phyloP scores from a whole-genome alignment of 2,888 invertebrate genomes.

The Pyrrhia umbra region DNA sequence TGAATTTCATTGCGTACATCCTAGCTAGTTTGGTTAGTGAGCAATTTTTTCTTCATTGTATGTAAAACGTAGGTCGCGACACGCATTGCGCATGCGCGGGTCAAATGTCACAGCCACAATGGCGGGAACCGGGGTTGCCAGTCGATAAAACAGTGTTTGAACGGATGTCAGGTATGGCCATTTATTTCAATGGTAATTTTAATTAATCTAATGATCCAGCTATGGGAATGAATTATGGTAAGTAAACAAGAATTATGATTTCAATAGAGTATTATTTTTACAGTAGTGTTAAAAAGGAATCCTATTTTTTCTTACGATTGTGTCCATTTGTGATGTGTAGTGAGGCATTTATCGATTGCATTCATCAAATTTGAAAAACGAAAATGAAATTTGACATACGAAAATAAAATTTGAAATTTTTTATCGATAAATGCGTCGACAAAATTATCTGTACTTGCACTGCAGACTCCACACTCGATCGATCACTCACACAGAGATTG shows the following conservation, averaged over 20 bases:
- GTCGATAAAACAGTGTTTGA: conserved; percentile 36
- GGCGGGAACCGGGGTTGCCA: conserved; percentile 59
- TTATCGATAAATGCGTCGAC: too few relatives aligned
- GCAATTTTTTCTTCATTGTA: conserved; percentile 82
- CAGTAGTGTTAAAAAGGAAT: neutral
- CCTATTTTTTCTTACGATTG: too few relatives aligned
- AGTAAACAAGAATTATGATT: too few relatives aligned
- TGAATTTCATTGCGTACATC: conserved; percentile 56
- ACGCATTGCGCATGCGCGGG: conserved; percentile 84
- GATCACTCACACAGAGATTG: too few relatives aligned
- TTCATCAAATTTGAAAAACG: too few relatives aligned
- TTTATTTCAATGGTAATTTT: conserved; percentile 22
- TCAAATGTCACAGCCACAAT: conserved; percentile 82
- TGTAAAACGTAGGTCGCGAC: conserved; percentile 85
- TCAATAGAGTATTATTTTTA: neutral
- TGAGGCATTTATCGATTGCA: too few relatives aligned
- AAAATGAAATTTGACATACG: too few relatives aligned
- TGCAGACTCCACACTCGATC: too few relatives aligned
- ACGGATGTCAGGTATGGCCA: conserved; percentile 32
- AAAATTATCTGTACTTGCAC: too few relatives aligned
- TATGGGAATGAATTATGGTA: neutral
- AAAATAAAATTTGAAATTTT: too few relatives aligned
- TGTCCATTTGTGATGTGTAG: too few relatives aligned
- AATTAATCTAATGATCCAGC: conserved; percentile 8
- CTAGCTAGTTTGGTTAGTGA: conserved; percentile 49